Base-by-base conservation (phyloP, 2,113 vertebrate genomes). In the Colaptes auratus region DNA sequence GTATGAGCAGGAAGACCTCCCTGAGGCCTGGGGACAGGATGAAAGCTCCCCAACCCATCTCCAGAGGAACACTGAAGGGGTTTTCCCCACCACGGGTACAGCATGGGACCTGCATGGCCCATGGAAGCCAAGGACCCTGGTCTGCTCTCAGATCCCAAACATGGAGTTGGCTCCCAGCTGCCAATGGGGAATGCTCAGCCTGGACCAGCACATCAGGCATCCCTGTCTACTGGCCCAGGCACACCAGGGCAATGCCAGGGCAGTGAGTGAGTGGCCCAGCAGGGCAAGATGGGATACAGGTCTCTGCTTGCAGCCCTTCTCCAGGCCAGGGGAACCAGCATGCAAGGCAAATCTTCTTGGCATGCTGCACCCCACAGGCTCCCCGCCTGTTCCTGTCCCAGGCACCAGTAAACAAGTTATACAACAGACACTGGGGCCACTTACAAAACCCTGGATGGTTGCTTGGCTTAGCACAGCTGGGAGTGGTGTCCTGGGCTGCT, bases 331-430 rank as follows among this genome's bases (percentile, higher is more conserved):
- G 27, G 73, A 88, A 39, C 1, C 0, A 0, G 42, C 31, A 80
- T 0, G 0, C 19, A 71, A 74, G 17, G 35, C 35, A 90, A 89
- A 82, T 60, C 52, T 55, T 53, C 61, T 61, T 30, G 3, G 44
- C 61, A 65, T 0, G 1, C 58, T 72, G 46, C 2, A 0, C 73
- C 85, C 83, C 76, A 39, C 35, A 23, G 44, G 58, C 75, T 67
- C 74, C 64, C 71, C 1, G 8, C 75, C 93, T 0, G 7, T 31
- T 93, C 48, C 71, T 73, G 79, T 73, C 91, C 10, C 0, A 25
- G 0, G 28, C 10, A 21, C 83, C 42, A 60, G 88, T 96, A 96
- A 96, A 96, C 90, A 96, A 95, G 93, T 97, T 97, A 97, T 61
- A 95, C 95, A 96, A 97, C 23, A 5, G 70, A 27, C 72, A 70